Base-by-base conservation (phyloP, 1,140 invertebrate genomes). In the Brachionus paranguensis region DNA sequence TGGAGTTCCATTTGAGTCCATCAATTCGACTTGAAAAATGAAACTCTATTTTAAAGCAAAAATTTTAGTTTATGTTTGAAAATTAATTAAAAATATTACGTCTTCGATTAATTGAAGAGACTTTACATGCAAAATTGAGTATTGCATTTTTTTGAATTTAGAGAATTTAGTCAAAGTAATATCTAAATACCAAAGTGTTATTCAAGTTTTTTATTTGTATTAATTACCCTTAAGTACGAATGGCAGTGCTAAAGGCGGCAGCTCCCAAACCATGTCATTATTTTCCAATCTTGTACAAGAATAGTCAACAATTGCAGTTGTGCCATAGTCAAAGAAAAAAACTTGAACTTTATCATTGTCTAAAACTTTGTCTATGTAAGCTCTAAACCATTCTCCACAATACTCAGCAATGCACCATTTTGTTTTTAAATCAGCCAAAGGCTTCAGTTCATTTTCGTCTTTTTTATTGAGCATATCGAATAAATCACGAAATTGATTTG, bases 121-220 rank as follows among this genome's bases (percentile, higher is more conserved):
- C 17, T 27, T 50, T 1, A 76, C 45, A 53, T 50, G 20, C 2
- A 76, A 33, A 50, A 76, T 24, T 27, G 41, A 47, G n/a, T 76
- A 76, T 76, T 76, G 72, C 24, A 76, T 29, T 50, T 76, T 76
- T 76, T 76, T 76, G 20, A 76, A 76, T 50, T 76, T 76, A 14
- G 72, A 10, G 33, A 76, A 50, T 76, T 76, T 76, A 3, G 72
- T 50, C 7, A 76, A 8, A 37, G 72, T 47, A 14, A 76, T 5
- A 53, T 76, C 72, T 72, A 72, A 72, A 72, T 43, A 45, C 33
- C 17, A 45, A 72, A 43, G 17, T 17, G 4, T 72, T 72, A 4
- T 7, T n/a, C 4, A 43, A 41, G 17, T 10, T 43, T 7, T 17
- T 72, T 43, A 12, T 24, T 41, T 72, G 17, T 43, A 43, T 17